These are phyloP conservation scores for Drosophila stalkeri DNA, from an alignment of 2,888 invertebrate species.

Conservation along the genomic window DNA sequence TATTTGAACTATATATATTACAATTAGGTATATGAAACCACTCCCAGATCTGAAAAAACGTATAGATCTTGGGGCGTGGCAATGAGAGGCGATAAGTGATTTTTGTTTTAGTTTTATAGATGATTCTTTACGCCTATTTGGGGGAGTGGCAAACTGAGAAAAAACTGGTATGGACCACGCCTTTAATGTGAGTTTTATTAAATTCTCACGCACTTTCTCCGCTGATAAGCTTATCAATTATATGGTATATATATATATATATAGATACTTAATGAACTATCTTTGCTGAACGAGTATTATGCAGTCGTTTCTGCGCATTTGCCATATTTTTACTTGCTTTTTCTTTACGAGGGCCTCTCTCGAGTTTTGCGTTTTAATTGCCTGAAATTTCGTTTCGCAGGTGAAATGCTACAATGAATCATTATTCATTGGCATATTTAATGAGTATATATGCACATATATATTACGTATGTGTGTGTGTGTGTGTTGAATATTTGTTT, in stretches of 20 bases:
- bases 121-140: neutral
- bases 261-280: neutral
- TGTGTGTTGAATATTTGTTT: neutral
- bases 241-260: neutral
- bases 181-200: neutral
- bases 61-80: neutral
- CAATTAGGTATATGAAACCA: neutral
- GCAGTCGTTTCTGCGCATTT: neutral
- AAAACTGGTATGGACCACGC: neutral
- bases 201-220: neutral
- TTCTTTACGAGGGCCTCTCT: constrained; percentile 30
- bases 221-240: neutral
- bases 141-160: neutral
- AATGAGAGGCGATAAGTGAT: neutral
- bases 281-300: neutral
- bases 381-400: constrained; percentile 39
- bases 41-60: too few relatives aligned
- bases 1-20: neutral
- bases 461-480: neutral
- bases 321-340: neutral
- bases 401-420: constrained; percentile 36
- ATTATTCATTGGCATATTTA: constrained; percentile 35
- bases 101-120: neutral
- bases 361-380: constrained; percentile 42
- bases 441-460: constrained; percentile 2